Conservation (phyloP, 2,113 vertebrate genomes). For the Paramisgurnus dabryanus region DNA sequence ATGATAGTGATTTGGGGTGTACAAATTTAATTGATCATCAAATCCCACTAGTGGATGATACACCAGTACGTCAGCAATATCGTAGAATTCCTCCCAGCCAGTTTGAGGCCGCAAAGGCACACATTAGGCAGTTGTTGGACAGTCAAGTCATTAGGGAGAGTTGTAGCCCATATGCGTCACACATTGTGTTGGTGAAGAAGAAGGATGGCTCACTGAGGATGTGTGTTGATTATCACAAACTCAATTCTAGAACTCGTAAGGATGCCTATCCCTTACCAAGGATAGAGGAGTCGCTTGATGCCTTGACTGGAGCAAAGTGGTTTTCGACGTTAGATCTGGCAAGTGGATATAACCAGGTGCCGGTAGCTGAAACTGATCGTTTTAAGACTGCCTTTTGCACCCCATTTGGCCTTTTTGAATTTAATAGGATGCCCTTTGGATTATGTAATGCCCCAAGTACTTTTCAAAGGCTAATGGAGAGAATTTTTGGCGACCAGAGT, state of each 20-base stretch:
- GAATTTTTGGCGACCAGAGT: constrained; percentile 8
- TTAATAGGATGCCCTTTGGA: too few relatives aligned
- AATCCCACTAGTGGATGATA: neutral
- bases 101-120: neutral
- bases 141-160: neutral
- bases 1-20: constrained; percentile 5
- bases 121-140: neutral
- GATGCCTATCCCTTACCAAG: constrained; percentile 16
- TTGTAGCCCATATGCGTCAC: constrained; percentile 7
- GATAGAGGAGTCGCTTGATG: constrained; percentile 21
- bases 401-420: too few relatives aligned
- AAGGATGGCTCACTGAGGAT: constrained; percentile 15
- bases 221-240: neutral
- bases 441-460: too few relatives aligned
- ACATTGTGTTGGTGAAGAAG: constrained; percentile 15
- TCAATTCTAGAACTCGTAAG: constrained; percentile 15
- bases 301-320: neutral
- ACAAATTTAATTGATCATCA: neutral
- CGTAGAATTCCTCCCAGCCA: neutral
- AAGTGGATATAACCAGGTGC: constrained; percentile 25
- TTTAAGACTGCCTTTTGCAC: too few relatives aligned
- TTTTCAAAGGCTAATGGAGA: too few relatives aligned
- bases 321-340: constrained; percentile 2
- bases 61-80: neutral
- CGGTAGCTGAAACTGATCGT: neutral